phyloP scores from a whole-genome alignment of 1,140 invertebrate species.

The Drosophila aff. region DNA sequence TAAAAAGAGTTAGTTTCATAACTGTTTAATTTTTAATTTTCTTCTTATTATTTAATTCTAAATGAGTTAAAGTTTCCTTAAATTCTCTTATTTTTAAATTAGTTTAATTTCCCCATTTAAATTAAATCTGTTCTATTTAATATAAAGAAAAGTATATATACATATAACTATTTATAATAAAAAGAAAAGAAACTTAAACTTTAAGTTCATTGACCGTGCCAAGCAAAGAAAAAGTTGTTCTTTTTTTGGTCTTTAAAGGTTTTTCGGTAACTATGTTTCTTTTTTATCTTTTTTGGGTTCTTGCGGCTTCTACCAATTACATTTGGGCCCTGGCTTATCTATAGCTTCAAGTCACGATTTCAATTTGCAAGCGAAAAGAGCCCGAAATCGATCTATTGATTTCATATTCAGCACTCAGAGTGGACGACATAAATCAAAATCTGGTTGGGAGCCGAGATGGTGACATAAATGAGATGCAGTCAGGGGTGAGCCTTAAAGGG shows the following conservation, averaged over 20 bases:
- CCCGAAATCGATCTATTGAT: conserved; percentile 79
- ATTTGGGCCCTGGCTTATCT: conserved; percentile 67
- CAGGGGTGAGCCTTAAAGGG: not conserved
- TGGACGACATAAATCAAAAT: conserved; percentile 83
- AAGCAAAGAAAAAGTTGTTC: conserved; percentile 11
- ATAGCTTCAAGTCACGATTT: conserved; percentile 80
- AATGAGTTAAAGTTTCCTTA: not conserved
- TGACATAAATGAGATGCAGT: conserved; percentile 64
- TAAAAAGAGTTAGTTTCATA: not conserved
- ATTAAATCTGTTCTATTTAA: not conserved
- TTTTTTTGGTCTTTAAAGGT: conserved; percentile 10
- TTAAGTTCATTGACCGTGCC: conserved; percentile 60
- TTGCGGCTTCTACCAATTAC: conserved; percentile 53
- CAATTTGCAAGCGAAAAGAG: conserved; percentile 73
- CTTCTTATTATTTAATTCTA: not conserved
- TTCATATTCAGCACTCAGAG: conserved; percentile 81
- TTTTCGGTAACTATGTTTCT: not conserved
- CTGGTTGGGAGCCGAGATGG: conserved; percentile 43
- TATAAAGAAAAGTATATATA: not conserved
- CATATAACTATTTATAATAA: too few relatives aligned
- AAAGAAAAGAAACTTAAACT: not conserved
- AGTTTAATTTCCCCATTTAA: not conserved
- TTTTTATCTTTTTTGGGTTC: conserved; percentile 1
- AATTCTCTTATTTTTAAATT: too few relatives aligned
- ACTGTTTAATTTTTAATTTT: too few relatives aligned